Conservation (phyloP, 2,888 invertebrate species). For the Drosophila paracracens region DNA sequence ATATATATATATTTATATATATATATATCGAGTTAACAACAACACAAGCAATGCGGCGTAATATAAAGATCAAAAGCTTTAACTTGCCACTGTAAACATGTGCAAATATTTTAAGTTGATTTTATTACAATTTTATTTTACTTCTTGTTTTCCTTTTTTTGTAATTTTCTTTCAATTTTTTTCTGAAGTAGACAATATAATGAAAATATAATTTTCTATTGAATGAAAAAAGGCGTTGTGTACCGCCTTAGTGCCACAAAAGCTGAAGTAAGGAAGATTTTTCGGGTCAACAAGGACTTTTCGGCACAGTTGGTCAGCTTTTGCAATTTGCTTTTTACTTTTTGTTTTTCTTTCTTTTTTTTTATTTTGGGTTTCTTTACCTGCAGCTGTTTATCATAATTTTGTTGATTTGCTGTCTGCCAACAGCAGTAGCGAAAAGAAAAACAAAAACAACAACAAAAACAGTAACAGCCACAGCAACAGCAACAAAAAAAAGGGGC, state of each 20-base stretch:
- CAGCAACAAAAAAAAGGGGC: conserved; percentile 44
- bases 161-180: conserved; percentile 30
- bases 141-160: conserved; percentile 20
- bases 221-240: conserved; percentile 49
- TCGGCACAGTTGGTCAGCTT: conserved; percentile 59
- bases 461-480: conserved; percentile 28
- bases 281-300: conserved; percentile 28
- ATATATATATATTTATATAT: background rate
- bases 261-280: background rate
- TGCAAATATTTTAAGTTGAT: conserved; percentile 79
- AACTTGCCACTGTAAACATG: conserved; percentile 64
- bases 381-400: conserved; percentile 81
- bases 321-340: conserved; percentile 44
- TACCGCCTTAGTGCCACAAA: conserved; percentile 32
- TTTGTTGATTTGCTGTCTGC: conserved; percentile 81
- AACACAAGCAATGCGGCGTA: conserved; percentile 48
- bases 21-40: conserved; percentile 49
- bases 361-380: conserved; percentile 58
- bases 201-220: conserved; percentile 58
- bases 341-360: conserved; percentile 18
- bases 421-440: conserved; percentile 59
- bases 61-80: conserved; percentile 77
- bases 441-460: conserved; percentile 25
- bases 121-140: conserved; percentile 63
- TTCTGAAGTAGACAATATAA: conserved; percentile 47